Base-by-base conservation (phyloP, 2,113 vertebrate genomes). In the Athene cunicularia region DNA sequence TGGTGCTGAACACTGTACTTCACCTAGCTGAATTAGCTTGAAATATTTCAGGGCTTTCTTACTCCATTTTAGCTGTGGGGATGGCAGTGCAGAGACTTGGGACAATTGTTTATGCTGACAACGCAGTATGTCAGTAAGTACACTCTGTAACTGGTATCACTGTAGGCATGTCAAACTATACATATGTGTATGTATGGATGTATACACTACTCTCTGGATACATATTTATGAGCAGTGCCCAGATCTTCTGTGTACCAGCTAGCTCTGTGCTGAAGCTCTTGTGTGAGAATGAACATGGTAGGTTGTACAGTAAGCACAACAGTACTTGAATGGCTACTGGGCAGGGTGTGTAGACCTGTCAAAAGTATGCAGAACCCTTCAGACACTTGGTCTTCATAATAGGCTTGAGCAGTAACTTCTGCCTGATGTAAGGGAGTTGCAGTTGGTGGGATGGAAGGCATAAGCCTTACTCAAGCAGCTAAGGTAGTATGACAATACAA, bases 101-200 rank as follows among this genome's bases (percentile, higher is more conserved):
- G 28, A 52, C 12, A 1, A 47, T n/a, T 50, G 11, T 85, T 63
- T 59, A 2, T 8, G 4, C 43, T 77, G 49, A 26, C 47, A 35
- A 11, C 0, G 3, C 18, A 55, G 20, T 22, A 4, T 10, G 19
- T 66, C 75, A 80, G 28, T 59, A 39, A 45, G 24, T 53, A 26
- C 12, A 6, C 52, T 27, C 41, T 39, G 16, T 45, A 86, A 21
- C 33, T 66, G 24, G 5, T 37, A 0, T 15, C 12, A 17, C 10
- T 79, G 9, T 35, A 16, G 55, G 9, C 24, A 11, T 66, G 22
- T 26, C 18, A 16, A 33, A 39, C 45, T n/a, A 1, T 45, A 39
- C 8, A 1, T 39, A 5, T 14, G 3, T 14, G 8, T 53, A 0
- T 18, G 8, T 60, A 16, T 33, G 35, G 12, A 28, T 33, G 17